A percentile compares a stretch with the other conserved stretches of the same genome.
Evolutionary conservation across 1,140 invertebrate genomes (phyloP).

Genomic region (Drosophila oshimai): DNA sequence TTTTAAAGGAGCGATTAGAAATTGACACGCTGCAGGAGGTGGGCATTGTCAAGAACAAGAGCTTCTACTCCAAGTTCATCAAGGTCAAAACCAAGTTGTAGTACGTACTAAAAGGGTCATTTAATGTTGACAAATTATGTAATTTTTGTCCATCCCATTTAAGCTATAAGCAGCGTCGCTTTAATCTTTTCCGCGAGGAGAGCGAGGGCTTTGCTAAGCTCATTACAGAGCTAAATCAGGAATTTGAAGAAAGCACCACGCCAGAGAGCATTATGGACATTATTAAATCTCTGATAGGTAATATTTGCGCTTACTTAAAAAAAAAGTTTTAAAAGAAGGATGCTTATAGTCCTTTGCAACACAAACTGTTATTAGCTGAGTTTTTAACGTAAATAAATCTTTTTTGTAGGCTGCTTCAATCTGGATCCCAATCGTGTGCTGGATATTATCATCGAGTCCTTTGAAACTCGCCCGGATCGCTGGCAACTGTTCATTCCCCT

Average conservation of each 20-base stretch:
- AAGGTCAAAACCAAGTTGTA: constrained; percentile 99
- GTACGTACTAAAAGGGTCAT: constrained; percentile 87
- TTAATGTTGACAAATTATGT: neutral
- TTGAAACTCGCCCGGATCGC: constrained; percentile 93
- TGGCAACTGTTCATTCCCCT: constrained; percentile 92
- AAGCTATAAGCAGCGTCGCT: constrained; percentile 99
- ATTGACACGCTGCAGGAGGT: constrained; percentile 96
- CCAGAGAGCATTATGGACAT: constrained; percentile 89
- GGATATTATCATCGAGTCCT: constrained; percentile 97
- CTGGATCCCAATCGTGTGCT: constrained; percentile 99
- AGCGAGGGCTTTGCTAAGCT: constrained; percentile 99
- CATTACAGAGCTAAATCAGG: constrained; percentile 97
- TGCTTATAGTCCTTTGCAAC: too few relatives aligned
- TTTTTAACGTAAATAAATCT: neutral
- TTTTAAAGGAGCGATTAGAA: constrained; percentile 96
- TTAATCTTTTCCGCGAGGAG: constrained; percentile 99
- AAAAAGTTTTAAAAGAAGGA: too few relatives aligned
- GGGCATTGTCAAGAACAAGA: constrained; percentile 95
- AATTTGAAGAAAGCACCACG: constrained; percentile 87
- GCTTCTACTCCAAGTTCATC: constrained; percentile 97
- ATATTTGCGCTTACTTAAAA: constrained; percentile 7
- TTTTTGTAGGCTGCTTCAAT: constrained; percentile 95
- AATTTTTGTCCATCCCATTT: neutral
- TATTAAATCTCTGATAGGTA: constrained; percentile 96
- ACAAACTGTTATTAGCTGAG: too few relatives aligned